Percentiles rank a stretch among this genome's conserved stretches.
These are phyloP conservation scores for Cotesia typhae DNA, from an alignment of 1,140 invertebrate species.

Conservation along the genomic window DNA sequence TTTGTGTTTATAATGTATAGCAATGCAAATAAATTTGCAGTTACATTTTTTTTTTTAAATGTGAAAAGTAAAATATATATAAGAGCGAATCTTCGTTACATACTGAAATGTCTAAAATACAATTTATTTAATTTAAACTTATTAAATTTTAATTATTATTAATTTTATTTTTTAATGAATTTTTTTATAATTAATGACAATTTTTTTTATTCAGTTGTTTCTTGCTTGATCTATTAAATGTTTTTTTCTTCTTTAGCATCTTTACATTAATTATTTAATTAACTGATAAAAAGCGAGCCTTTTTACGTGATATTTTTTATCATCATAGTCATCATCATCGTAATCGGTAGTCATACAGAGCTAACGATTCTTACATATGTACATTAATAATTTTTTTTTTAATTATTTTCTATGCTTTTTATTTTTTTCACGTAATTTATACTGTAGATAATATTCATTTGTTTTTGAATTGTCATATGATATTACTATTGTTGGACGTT, in stretches of 20 bases:
- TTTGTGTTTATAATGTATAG: slow-evolving; percentile 39
- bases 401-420: background rate
- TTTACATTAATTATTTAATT: slow-evolving; percentile 17
- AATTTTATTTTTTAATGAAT: slow-evolving; percentile 37
- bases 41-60: slow-evolving; percentile 44
- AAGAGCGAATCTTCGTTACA: slow-evolving; percentile 47
- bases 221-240: slow-evolving; percentile 27
- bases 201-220: slow-evolving; percentile 13
- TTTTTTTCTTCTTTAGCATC: slow-evolving; percentile 32
- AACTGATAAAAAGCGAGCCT: slow-evolving; percentile 39
- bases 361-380: slow-evolving; percentile 59
- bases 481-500: no score
- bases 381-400: slow-evolving; percentile 42
- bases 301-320: slow-evolving; percentile 26
- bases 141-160: slow-evolving; percentile 47
- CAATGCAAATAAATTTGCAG: slow-evolving; percentile 43
- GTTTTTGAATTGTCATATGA: no score
- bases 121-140: slow-evolving; percentile 29
- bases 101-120: slow-evolving; percentile 52
- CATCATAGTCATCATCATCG: no score
- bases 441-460: no score
- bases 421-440: background rate
- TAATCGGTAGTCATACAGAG: slow-evolving; percentile 41
- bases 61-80: slow-evolving; percentile 54
- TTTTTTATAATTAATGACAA: background rate